Evolutionary conservation across 2,888 invertebrate species (phyloP), one percentile per base, ranked within the genome.

Genomic region (Zhuqinia jingwanae): DNA sequence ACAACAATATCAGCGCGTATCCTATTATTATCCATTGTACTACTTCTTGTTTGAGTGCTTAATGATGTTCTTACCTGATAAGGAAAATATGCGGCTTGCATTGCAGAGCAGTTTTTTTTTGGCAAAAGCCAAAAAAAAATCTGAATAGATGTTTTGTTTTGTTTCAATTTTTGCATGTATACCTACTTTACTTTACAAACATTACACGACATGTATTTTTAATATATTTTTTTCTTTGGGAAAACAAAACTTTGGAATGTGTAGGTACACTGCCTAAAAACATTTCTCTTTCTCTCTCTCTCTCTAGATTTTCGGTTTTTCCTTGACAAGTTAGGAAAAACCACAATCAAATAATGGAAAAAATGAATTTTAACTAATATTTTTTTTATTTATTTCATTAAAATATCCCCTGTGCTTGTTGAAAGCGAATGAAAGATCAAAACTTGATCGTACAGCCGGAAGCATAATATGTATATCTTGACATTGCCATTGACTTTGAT

Each of bases 61-160:
- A 45, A 68, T 17, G 68, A 42, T 68, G 68, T 47, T 68, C 22
- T 68, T 47, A 42, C 22, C 68, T 20, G 68, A 68, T 68, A 68
- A 68, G 68, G 68, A 0, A 68, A 47, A 2, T 47, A 68, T 45
- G 20, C 15, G 13, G 45, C 0, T 13, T 17, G 56, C 6, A 56
- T 15, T 17, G 11, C 56, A 36, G 36, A 36, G 3, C 30, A 27
- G 30, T 30, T 60, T 45, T 68, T 3, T 3, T 8, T 8, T 36
- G 36, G 36, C 36, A 6, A 6, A 3, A 6, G 36, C 8, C 36
- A 36, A 36, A 36, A 36, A 6, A 36, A 6, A 36, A 3, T 8
- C 36, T 8, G 36, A 36, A 36, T n/a, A n/a, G n/a, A n/a, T n/a
- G n/a, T n/a, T n/a, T n/a, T n/a, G n/a, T n/a, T n/a, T n/a, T n/a